phyloP scores from a whole-genome alignment of 2,113 vertebrate genomes.

The Microtus ochrogaster region DNA sequence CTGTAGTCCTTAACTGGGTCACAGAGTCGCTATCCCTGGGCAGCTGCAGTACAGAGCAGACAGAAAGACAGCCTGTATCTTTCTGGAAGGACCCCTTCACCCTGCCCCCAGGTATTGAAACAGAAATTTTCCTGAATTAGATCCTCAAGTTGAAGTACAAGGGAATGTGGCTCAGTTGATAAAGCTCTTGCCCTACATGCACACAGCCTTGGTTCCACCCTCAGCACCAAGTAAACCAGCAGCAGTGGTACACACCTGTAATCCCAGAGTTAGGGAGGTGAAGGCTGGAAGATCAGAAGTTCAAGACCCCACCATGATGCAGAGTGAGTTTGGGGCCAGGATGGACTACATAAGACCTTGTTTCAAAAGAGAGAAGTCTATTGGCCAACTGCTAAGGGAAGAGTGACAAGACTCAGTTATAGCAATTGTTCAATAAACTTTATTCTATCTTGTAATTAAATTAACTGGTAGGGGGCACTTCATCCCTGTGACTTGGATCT shows the following conservation, averaged over 20 bases:
- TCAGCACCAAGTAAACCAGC: background rate
- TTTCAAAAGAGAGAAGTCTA: background rate
- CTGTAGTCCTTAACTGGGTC: background rate
- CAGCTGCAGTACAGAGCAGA: fast-evolving
- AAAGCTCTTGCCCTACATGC: background rate
- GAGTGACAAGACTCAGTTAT: background rate
- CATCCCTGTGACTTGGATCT: fast-evolving
- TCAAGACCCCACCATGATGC: background rate
- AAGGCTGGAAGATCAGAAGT: background rate
- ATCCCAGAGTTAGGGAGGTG: background rate
- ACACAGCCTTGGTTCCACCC: background rate
- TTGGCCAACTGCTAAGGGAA: background rate
- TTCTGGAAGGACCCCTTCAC: fast-evolving
- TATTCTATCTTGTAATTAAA: background rate
- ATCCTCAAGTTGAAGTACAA: background rate
- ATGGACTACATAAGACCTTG: background rate
- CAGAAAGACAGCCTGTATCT: background rate
- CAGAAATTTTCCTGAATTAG: background rate
- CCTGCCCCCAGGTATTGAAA: background rate
- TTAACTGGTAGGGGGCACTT: background rate
- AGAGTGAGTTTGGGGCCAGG: background rate
- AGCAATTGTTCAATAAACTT: background rate
- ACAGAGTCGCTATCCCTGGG: background rate
- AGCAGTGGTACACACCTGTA: background rate
- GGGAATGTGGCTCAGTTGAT: no score